phyloP scores from a whole-genome alignment of 2,113 vertebrate species.

The Chroicocephalus ridibundus region DNA sequence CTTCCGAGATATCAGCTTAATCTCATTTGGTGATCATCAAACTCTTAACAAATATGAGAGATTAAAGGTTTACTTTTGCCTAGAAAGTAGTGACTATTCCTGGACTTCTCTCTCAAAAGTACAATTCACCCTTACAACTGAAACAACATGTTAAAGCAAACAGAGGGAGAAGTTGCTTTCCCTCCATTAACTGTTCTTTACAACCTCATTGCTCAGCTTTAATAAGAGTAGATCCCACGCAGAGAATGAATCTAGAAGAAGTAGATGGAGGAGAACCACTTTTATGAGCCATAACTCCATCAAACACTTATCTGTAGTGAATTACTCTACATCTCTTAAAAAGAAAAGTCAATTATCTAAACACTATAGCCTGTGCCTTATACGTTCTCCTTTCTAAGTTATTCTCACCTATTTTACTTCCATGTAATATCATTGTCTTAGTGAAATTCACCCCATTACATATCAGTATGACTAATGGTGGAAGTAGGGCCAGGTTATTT shows the following conservation, averaged over 20 bases:
- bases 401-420: neutral
- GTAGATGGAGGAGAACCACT: neutral
- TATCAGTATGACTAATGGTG: neutral
- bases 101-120: neutral
- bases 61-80: neutral
- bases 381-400: neutral
- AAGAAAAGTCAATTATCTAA: slow-evolving; percentile 3
- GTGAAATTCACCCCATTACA: neutral
- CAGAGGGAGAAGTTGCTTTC: neutral
- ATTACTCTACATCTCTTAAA: neutral
- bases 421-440: neutral
- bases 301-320: neutral
- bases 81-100: neutral
- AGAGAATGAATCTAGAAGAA: neutral
- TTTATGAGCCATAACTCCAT: slow-evolving; percentile 27
- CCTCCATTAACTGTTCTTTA: slow-evolving; percentile 23
- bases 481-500: neutral
- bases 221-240: neutral
- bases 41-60: neutral
- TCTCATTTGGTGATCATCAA: neutral
- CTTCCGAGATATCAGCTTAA: neutral
- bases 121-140: neutral
- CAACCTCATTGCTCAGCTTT: slow-evolving; percentile 6
- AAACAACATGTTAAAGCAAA: neutral
- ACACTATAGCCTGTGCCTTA: neutral